Evolutionary conservation across 2,797 vertebrate genomes (phyloP), one percentile per base, ranked within the genome.

Genomic region (Cyprinella venusta): DNA sequence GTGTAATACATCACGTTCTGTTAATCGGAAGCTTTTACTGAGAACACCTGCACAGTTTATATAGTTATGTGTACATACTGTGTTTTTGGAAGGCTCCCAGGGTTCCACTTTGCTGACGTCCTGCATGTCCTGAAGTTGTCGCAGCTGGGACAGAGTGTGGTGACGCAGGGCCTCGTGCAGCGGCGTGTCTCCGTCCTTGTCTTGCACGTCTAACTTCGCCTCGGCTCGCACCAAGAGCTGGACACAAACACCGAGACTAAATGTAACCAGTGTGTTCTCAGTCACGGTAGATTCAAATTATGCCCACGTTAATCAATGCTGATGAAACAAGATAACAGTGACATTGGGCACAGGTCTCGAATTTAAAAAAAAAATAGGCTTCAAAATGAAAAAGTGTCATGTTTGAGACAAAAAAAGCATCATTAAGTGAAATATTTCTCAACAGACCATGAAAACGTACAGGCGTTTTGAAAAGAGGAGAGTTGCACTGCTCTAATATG

Each of bases 21-120:
- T 42, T 33, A 16, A 48, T 4, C 24, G 8, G 61, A 61, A 45
- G 19, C 65, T 26, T 69, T 26, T 33, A 63, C 8, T 63, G 26
- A 80, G 18, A 71, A 64, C 59, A 75, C 36, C 9, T 3, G 38
- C 82, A 80, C 84, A 76, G 59, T 75, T 84, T 85, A 87, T 81
- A 88, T 85, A 70, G 59, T 69, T 30, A 83, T 88, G 78, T 76
- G 84, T 89, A 91, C 92, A 92, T 94, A 99, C 98, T 88, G 98
- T 99, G 95, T 99, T 99, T 94, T 99, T 99, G 88, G 97, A 99
- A 68, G 98, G 98, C 89, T 99, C 98, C 97, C 98, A 99, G 87
- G 97, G 96, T 93, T 99, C 98, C 81, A 99, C 98, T 93, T 99
- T 99, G 92, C 98, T 98, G 92, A 99, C 98, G 85, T 99, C 98